A percentile compares a stretch with the other conserved stretches of the same genome.
These are phyloP conservation scores for Brachypalpus laphriformis DNA, from an alignment of 2,888 invertebrate species.

Conservation along the genomic window DNA sequence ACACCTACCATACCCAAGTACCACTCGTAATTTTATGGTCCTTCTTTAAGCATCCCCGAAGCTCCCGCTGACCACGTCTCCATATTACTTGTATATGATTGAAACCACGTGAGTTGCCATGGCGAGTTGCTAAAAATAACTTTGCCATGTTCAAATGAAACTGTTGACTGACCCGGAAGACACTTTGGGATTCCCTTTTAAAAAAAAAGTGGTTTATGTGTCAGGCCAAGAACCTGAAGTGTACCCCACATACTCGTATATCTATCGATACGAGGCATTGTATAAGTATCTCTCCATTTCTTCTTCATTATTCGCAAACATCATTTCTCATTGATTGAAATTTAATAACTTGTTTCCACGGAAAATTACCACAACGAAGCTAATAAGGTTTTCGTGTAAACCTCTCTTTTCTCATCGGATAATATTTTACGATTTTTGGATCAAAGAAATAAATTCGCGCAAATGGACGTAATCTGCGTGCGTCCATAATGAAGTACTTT, in stretches of 20 bases:
- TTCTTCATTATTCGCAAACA: neutral
- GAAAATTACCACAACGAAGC: neutral
- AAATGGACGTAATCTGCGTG: constrained; percentile 6
- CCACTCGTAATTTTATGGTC: neutral
- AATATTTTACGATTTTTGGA: neutral
- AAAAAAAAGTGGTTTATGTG: neutral
- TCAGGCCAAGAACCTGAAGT: neutral
- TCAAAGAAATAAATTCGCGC: constrained; percentile 8
- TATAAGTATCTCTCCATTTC: neutral
- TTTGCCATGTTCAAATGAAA: neutral
- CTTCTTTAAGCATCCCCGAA: neutral
- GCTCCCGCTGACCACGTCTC: neutral
- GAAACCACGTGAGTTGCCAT: neutral
- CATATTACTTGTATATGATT: neutral
- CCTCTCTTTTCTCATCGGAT: neutral
- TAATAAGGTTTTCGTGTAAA: neutral
- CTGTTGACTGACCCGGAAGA: constrained; percentile 24
- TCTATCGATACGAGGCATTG: neutral
- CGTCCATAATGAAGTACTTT: constrained; percentile 1
- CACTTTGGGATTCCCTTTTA: constrained; percentile 11
- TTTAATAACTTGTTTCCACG: constrained; percentile 16
- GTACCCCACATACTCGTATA: neutral
- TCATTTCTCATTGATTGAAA: constrained; percentile 6
- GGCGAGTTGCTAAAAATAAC: neutral
- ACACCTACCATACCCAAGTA: neutral